phyloP scores from a whole-genome alignment of 2,888 invertebrate species.

The Stenodema calcarata region DNA sequence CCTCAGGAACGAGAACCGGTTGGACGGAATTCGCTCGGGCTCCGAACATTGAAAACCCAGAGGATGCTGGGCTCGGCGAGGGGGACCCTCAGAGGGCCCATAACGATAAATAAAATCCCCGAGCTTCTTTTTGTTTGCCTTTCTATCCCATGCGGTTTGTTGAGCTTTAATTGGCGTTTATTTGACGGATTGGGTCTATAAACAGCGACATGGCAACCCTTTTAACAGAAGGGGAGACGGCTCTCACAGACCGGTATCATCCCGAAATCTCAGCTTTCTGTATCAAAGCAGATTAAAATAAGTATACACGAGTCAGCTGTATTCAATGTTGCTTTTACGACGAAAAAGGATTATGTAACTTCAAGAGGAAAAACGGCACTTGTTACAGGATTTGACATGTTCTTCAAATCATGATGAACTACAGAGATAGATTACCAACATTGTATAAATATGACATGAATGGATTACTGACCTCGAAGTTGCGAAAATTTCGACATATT shows the following conservation, averaged over 20 bases:
- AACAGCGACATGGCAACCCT: background rate
- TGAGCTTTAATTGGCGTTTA: background rate
- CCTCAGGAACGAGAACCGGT: background rate
- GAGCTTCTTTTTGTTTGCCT: background rate
- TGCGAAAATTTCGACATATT: too few species aligned
- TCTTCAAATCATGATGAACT: too few species aligned
- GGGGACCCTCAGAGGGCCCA: background rate
- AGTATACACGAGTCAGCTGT: background rate
- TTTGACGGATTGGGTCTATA: background rate
- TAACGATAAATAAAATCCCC: background rate
- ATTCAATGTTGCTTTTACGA: background rate
- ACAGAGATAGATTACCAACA: too few species aligned
- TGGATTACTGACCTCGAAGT: too few species aligned
- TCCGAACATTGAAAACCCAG: background rate
- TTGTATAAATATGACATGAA: too few species aligned
- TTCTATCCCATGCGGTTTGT: background rate
- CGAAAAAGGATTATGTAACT: background rate
- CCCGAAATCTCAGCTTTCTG: background rate
- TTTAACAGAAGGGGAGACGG: background rate
- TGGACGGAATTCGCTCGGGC: background rate
- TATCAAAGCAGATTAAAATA: background rate
- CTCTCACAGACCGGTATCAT: background rate
- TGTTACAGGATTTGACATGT: too few species aligned
- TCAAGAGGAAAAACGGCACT: too few species aligned
- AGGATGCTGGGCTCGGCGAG: background rate